Percentiles rank a stretch among this genome's conserved stretches.
Conservation (phyloP, 2,888 invertebrate genomes). For the Caenorhabditis virilis region DNA sequence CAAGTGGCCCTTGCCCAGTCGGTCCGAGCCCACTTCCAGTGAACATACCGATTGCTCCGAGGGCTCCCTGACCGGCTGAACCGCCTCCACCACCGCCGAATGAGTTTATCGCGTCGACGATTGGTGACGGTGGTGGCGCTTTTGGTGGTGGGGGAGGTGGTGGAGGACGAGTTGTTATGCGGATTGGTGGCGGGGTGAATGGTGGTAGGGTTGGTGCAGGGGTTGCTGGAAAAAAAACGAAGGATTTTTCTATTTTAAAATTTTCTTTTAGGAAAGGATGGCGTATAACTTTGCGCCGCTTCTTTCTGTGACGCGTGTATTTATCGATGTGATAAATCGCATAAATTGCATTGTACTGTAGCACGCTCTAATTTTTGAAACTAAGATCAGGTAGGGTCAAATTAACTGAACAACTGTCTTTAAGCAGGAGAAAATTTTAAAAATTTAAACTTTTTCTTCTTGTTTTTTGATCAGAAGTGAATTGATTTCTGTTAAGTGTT, state of each 20-base stretch:
- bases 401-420: no score
- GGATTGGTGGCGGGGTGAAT: constrained; percentile 33
- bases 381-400: no score
- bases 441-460: not conserved
- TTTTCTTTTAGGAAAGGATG: not conserved
- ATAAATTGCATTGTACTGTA: not conserved
- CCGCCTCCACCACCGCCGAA: constrained; percentile 18
- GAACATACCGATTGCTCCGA: constrained; percentile 40
- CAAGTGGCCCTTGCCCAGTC: constrained; percentile 37
- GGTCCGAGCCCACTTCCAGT: constrained; percentile 33
- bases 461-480: not conserved
- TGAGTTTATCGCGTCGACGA: constrained; percentile 25
- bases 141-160: constrained; percentile 37
- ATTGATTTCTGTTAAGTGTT: not conserved
- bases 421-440: not conserved
- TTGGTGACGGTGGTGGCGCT: constrained; percentile 28
- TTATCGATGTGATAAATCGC: not conserved
- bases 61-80: constrained; percentile 28
- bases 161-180: constrained; percentile 18
- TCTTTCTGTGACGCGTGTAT: not conserved
- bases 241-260: not conserved
- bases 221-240: constrained; percentile 31
- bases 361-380: no score
- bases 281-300: not conserved
- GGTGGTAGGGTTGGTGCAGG: constrained; percentile 31